phyloP scores from a whole-genome alignment of 37 sponge, comb jelly and placozoan species.

The Ephydatia muelleri region DNA sequence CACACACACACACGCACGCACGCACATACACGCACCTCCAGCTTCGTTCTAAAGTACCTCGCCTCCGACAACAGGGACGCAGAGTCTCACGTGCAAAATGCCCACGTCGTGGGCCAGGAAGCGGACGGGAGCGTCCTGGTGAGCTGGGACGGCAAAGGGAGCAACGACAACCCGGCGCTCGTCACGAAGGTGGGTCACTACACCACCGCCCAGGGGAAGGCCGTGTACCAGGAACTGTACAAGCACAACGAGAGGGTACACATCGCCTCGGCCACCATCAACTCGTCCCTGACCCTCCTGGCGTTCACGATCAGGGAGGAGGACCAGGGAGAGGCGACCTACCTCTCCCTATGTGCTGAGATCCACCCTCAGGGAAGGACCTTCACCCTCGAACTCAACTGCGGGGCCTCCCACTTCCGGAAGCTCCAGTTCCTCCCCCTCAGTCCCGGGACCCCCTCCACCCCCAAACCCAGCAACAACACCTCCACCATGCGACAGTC shows the following conservation, averaged over 20 bases:
- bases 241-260: slow-evolving; percentile 27
- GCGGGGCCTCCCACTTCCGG: slow-evolving; percentile 30
- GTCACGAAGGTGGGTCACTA: slow-evolving; percentile 40
- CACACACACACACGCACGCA: neutral
- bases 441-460: neutral
- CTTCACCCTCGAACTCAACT: slow-evolving; percentile 37
- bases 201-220: neutral
- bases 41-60: neutral
- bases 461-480: slow-evolving; percentile 15
- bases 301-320: slow-evolving; percentile 46
- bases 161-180: neutral
- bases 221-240: slow-evolving; percentile 24
- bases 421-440: slow-evolving; percentile 46
- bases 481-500: neutral
- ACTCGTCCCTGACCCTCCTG: slow-evolving; percentile 31
- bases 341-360: slow-evolving; percentile 49
- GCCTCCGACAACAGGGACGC: slow-evolving; percentile 2
- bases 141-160: slow-evolving; percentile 40
- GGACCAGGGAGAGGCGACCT: slow-evolving; percentile 6
- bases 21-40: neutral
- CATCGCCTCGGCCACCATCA: slow-evolving; percentile 45
- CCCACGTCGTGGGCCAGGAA: slow-evolving; percentile 53
- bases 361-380: slow-evolving; percentile 42
- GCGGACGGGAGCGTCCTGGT: slow-evolving; percentile 40
- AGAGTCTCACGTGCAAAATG: neutral